These are phyloP conservation scores for Ptiloglossa arizonensis DNA, from an alignment of 1,140 invertebrate genomes.

Conservation along the genomic window DNA sequence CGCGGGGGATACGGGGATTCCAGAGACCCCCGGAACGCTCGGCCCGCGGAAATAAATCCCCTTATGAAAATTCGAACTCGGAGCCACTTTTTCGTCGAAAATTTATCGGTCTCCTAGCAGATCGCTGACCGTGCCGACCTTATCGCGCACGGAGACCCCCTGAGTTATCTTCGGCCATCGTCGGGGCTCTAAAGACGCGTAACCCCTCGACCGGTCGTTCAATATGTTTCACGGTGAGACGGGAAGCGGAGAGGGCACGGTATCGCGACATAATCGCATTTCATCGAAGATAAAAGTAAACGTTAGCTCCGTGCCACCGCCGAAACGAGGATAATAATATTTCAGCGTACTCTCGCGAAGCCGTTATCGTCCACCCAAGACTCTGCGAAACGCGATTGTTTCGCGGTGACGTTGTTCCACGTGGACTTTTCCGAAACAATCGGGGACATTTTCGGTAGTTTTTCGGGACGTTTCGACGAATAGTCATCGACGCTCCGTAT, in stretches of 20 bases:
- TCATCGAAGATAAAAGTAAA: constrained; percentile 27
- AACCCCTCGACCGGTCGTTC: neutral
- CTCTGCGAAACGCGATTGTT: too few species aligned
- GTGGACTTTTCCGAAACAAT: too few species aligned
- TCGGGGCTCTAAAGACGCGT: constrained; percentile 32
- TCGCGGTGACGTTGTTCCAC: too few species aligned
- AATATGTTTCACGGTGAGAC: neutral
- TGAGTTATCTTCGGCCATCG: constrained; percentile 25
- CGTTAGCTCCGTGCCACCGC: neutral
- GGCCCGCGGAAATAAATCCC: constrained; percentile 67
- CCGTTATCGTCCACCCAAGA: too few species aligned
- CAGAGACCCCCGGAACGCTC: constrained; percentile 3
- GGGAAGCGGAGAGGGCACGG: too few species aligned
- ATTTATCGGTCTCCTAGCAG: constrained; percentile 67
- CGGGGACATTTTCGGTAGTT: too few species aligned
- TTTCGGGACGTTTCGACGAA: too few species aligned
- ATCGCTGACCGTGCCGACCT: constrained; percentile 56
- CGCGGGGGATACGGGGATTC: constrained; percentile 65
- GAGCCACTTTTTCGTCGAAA: constrained; percentile 43
- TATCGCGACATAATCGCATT: neutral
- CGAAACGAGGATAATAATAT: neutral
- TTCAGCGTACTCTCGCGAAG: too few species aligned
- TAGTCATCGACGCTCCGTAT: too few species aligned
- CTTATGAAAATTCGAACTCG: constrained; percentile 75
- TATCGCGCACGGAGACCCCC: neutral